Base-by-base conservation (phyloP, 1,140 invertebrate genomes). In the Drosophila pachea region DNA sequence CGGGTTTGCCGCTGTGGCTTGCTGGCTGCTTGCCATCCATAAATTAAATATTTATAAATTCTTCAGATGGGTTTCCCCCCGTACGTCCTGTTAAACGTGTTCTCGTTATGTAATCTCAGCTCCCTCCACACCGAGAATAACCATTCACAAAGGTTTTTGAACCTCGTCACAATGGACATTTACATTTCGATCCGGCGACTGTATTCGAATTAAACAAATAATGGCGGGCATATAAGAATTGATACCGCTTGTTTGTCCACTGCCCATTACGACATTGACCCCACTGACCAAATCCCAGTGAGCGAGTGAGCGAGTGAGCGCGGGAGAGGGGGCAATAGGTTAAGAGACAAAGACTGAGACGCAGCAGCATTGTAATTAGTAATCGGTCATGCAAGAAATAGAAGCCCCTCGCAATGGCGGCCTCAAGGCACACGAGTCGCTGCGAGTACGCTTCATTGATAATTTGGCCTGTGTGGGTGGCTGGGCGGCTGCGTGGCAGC, bases 351-450 rank as follows among this genome's bases (percentile, higher is more conserved):
- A 75, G 78, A 64, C 42, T 60, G 59, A 68, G 61, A 42, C 62
- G 40, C 40, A 60, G 52, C 67, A 84, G 72, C 68, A 87, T 78
- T 86, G 84, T 79, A 88, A 88, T 87, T 79, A 79, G 84, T 66
- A 82, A 74, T 82, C 79, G 75, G 71, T 88, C 83, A 88, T 87
- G 87, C 83, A 86, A 87, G 78, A 88, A 86, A 87, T 79, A 79
- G 74, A 72, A 72, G 65, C 73, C 66, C 58, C 67, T 58, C 55
- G 32, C 22, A 22, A 22, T 48, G 50, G 50, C 71, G 22, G 22
- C 45, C 68, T 43, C 45, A 58, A 70, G 66, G 52, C 63, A 68
- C 58, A 68, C 58, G 29, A 49, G 59, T 63, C 31, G 29, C 54
- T 4, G 22, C 14, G 49, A 53, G 47, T 43, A 76, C 68, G 74